Conservation (phyloP, 2,888 invertebrate genomes). For the Scelioninae gen. 1 region DNA sequence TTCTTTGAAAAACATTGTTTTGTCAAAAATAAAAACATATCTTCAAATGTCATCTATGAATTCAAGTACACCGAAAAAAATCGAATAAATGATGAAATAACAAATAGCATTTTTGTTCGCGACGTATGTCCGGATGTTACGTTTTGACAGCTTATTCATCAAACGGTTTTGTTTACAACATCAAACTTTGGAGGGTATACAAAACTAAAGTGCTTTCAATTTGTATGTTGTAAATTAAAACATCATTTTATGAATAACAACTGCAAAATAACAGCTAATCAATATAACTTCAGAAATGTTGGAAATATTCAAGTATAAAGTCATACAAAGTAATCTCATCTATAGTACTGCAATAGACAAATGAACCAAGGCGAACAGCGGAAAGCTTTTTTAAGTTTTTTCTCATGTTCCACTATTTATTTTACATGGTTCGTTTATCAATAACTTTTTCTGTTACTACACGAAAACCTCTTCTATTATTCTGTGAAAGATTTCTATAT, state of each 20-base stretch:
- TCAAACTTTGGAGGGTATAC: too few species aligned
- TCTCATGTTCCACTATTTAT: background rate
- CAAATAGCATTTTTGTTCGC: slow-evolving; percentile 16
- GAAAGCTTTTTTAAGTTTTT: slow-evolving; percentile 7
- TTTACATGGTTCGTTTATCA: slow-evolving; percentile 4
- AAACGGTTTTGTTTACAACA: slow-evolving; percentile 23
- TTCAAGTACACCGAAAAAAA: slow-evolving; percentile 16
- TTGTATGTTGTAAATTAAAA: background rate
- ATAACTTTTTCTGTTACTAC: background rate
- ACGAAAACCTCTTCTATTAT: background rate
- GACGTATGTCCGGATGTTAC: slow-evolving; percentile 9
- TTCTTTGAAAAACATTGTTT: background rate
- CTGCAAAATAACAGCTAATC: background rate
- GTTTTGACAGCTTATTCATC: slow-evolving; percentile 34
- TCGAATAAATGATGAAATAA: slow-evolving; percentile 28
- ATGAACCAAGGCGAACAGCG: background rate
- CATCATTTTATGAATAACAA: background rate
- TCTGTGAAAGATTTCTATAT: background rate
- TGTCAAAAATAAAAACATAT: slow-evolving; percentile 33
- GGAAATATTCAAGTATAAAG: too few species aligned
- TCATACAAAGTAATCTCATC: too few species aligned
- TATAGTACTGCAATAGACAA: background rate
- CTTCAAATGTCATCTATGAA: slow-evolving; percentile 16
- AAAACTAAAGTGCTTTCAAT: too few species aligned
- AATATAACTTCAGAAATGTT: slow-evolving; percentile 8